Evolutionary conservation across 1,140 invertebrate genomes (phyloP), one percentile per base, ranked within the genome.

Genomic region (Conus ventricosus): DNA sequence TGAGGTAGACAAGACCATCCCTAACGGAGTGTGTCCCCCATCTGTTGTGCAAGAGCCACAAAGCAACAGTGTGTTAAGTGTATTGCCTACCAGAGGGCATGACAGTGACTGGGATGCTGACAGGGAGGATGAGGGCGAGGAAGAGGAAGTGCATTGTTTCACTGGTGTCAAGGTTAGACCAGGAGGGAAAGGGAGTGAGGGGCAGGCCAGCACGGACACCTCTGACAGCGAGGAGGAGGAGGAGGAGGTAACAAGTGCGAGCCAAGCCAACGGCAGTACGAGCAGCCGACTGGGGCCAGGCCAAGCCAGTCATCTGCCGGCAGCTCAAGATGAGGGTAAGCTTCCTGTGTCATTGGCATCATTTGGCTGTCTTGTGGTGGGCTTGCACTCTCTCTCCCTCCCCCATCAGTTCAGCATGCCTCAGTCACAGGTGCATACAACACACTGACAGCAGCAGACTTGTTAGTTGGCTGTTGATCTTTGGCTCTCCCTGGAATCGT

Each of bases 91-190:
- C 11, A n/a, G 23, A 78, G 85, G 71, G 51, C 75, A 87, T 10
- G 85, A 87, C 54, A 87, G 85, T 87, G 85, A 87, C 85, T 87
- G 85, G 51, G 85, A 87, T 80, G 85, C 85, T 54, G 85, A 87
- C 54, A 71, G 85, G 39, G 85, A 87, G 85, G 85, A 87, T 80
- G 85, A 87, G 71, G 85, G 71, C n/a, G 85, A 87, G 39, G 85
- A 87, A 53, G 85, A 87, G 71, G 85, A 87, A 51, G 85, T 54
- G 75, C 39, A 54, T 7, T 55, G 51, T 55, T 87, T 78, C 54
- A 78, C 54, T 54, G 85, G 71, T 78, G 85, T 87, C 23, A 87
- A 87, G 75, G 54, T 87, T 78, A 75, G 75, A 17, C 85, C 85
- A 55, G 84, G 63, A 53, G 75, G 39, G 54, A 87, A 80, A 25